A percentile compares a stretch with the other conserved stretches of the same genome.
Evolutionary conservation across 2,797 vertebrate species (phyloP).

Genomic region (Gymnothorax reevesii): DNA sequence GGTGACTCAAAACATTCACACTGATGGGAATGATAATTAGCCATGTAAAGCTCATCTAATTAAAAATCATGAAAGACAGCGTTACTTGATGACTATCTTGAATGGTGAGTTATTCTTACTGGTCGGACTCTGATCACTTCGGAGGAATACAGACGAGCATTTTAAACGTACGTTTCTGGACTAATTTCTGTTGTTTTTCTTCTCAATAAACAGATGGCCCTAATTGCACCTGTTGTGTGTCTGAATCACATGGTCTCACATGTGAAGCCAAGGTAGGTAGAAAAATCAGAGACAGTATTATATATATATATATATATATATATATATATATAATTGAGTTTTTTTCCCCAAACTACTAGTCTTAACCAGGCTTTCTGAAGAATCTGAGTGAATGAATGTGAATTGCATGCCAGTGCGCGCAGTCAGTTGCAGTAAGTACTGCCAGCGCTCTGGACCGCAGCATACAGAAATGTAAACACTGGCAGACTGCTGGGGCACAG

Average conservation of each 20-base stretch:
- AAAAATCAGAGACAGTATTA: neutral
- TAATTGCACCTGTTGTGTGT: neutral
- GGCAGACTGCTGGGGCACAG: slow-evolving; percentile 45
- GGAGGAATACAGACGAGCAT: neutral
- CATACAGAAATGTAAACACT: neutral
- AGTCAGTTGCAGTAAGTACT: neutral
- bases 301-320: no score
- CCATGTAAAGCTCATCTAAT: neutral
- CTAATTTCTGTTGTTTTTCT: neutral
- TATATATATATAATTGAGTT: no score
- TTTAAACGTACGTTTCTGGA: neutral
- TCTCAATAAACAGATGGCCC: neutral
- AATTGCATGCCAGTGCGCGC: neutral
- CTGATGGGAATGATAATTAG: neutral
- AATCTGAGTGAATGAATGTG: neutral
- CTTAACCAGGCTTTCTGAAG: neutral
- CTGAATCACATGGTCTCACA: neutral
- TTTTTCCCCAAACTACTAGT: no score
- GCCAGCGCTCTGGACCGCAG: neutral
- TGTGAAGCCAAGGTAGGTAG: neutral
- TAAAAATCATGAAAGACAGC: neutral
- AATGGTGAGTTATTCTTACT: neutral
- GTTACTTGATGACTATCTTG: neutral
- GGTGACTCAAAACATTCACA: neutral
- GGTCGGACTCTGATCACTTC: neutral